Conservation (phyloP, 1,140 invertebrate genomes). For the Chironomus striatipennis region DNA sequence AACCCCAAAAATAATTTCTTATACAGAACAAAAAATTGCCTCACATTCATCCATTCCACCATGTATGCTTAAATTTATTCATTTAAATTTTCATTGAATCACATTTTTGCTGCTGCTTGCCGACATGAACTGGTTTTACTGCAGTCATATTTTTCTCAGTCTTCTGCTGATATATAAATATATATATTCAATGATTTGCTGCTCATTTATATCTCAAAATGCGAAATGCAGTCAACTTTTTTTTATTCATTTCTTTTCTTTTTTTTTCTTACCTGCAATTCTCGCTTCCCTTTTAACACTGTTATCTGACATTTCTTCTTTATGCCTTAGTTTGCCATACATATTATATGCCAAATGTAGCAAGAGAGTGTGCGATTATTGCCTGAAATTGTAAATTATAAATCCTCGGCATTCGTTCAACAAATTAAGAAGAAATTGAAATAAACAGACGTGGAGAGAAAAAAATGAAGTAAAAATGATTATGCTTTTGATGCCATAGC, state of each 20-base stretch:
- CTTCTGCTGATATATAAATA: background rate
- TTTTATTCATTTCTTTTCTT: slow-evolving; percentile 4
- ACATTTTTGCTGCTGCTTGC: background rate
- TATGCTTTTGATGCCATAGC: background rate
- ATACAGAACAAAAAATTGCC: too few relatives aligned
- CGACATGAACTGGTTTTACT: slow-evolving; percentile 3
- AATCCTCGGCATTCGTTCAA: slow-evolving; percentile 1
- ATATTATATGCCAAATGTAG: too few relatives aligned
- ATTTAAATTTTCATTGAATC: too few relatives aligned
- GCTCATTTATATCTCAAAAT: slow-evolving; percentile 14
- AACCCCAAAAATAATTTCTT: too few relatives aligned
- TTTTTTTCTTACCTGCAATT: background rate
- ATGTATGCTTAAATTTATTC: too few relatives aligned
- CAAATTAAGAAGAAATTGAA: slow-evolving; percentile 1
- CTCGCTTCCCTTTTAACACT: slow-evolving; percentile 23
- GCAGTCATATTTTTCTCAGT: background rate
- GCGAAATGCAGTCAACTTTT: background rate
- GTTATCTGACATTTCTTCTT: slow-evolving; percentile 17
- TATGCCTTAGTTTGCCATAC: background rate
- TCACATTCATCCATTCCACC: too few relatives aligned
- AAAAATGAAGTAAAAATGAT: background rate
- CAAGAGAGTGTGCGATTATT: too few relatives aligned
- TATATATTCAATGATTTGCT: slow-evolving; percentile 9
- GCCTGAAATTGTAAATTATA: background rate
- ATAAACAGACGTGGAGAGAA: background rate